phyloP scores from a whole-genome alignment of 2,888 invertebrate genomes.

The Acleris emargana region DNA sequence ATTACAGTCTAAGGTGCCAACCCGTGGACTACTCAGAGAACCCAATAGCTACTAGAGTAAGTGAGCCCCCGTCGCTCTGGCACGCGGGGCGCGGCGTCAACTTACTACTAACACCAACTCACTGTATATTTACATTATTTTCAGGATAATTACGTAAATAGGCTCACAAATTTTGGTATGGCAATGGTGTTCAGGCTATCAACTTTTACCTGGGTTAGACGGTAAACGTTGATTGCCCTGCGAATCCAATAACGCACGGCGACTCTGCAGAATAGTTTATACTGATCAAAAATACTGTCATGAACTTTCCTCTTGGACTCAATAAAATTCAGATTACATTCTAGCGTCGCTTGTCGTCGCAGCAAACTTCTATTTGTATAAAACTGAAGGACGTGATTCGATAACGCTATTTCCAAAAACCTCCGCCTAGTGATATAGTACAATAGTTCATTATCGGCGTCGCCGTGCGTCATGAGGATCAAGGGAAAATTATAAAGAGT shows the following conservation, averaged over 20 bases:
- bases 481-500: conserved; percentile 30
- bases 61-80: conserved; percentile 61
- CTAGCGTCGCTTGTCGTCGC: no score
- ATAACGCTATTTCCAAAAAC: not conserved
- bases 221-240: conserved; percentile 15
- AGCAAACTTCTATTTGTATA: no score
- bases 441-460: conserved; percentile 26
- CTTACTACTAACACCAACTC: conserved; percentile 63
- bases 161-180: not conserved
- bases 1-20: conserved; percentile 95
- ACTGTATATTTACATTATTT: conserved; percentile 65
- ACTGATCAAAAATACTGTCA: not conserved
- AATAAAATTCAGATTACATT: no score
- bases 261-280: not conserved
- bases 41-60: conserved; percentile 93
- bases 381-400: no score
- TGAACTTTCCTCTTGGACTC: not conserved
- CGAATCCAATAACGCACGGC: conserved; percentile 18
- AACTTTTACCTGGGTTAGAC: not conserved
- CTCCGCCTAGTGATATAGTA: conserved; percentile 6
- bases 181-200: conserved; percentile 31
- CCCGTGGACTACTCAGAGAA: conserved; percentile 94
- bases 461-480: conserved; percentile 28
- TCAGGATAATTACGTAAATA: conserved; percentile 46
- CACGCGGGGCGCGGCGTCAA: conserved; percentile 47